Evolutionary conservation across 1,140 invertebrate species (phyloP).

Genomic region (Hesperophylax magnus): DNA sequence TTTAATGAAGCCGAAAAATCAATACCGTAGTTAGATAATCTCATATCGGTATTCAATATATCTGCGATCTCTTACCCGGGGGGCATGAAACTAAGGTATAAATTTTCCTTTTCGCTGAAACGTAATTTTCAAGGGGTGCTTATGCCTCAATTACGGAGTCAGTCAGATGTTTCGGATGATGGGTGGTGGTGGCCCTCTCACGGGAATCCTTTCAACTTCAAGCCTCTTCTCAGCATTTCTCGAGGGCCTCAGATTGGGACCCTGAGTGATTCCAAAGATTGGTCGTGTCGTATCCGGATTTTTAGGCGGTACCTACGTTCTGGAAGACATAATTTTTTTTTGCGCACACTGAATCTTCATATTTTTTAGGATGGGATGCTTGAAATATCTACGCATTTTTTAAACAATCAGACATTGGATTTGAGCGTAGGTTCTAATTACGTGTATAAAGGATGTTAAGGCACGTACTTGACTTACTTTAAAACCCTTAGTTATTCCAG

Average conservation of each 20-base stretch:
- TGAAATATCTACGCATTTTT: no score
- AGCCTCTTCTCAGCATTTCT: not conserved
- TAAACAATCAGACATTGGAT: no score
- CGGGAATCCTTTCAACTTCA: constrained; percentile 3
- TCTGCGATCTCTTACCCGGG: not conserved
- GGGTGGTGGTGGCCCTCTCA: not conserved
- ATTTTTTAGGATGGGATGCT: no score
- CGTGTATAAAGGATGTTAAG: no score
- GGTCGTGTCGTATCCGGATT: no score
- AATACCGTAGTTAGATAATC: not conserved
- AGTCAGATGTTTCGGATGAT: constrained; percentile 6
- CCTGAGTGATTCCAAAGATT: no score
- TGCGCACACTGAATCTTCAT: no score
- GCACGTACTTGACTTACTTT: rapidly evolving
- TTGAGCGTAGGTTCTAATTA: no score
- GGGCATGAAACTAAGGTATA: not conserved
- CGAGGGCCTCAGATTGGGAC: no score
- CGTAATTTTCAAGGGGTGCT: not conserved
- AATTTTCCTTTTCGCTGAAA: constrained; percentile 15
- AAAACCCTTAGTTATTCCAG: no score
- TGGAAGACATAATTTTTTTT: no score
- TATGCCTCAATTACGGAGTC: constrained; percentile 4
- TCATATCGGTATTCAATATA: not conserved
- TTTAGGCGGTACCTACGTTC: no score
- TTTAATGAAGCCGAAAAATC: not conserved